Conservation (phyloP, 2,797 vertebrate species). For the Brachyrhaphis roseni region DNA sequence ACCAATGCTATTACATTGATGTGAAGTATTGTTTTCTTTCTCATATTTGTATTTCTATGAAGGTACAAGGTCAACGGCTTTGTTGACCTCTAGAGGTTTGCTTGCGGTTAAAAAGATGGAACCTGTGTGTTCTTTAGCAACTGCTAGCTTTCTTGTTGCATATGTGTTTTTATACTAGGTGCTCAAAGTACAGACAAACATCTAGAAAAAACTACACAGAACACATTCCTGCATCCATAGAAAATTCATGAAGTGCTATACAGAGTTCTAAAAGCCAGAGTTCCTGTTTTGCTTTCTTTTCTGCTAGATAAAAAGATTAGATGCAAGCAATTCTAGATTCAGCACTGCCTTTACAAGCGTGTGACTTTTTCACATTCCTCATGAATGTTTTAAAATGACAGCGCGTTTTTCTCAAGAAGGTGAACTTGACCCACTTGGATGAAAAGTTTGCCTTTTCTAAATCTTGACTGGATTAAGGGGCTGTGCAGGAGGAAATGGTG, state of each 20-base stretch:
- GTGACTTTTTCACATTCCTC: slow-evolving; percentile 12
- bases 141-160: not conserved
- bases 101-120: not conserved
- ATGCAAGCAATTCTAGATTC: slow-evolving; percentile 16
- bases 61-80: slow-evolving; percentile 26
- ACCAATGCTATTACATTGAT: slow-evolving; percentile 35
- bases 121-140: not conserved
- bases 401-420: slow-evolving; percentile 35
- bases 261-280: slow-evolving; percentile 22
- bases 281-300: slow-evolving; percentile 13
- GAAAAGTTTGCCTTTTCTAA: slow-evolving; percentile 39
- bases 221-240: slow-evolving; percentile 9
- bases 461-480: slow-evolving; percentile 37
- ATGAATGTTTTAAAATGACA: slow-evolving; percentile 58
- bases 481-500: slow-evolving; percentile 16
- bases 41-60: not conserved
- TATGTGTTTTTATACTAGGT: slow-evolving; percentile 1
- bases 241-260: slow-evolving; percentile 50
- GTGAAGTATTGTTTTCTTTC: slow-evolving; percentile 20
- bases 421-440: slow-evolving; percentile 58
- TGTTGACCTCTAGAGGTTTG: slow-evolving; percentile 6
- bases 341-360: slow-evolving; percentile 16
- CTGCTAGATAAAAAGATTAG: slow-evolving; percentile 21
- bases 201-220: not conserved
- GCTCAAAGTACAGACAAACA: not conserved